phyloP scores from a whole-genome alignment of 1,140 invertebrate genomes.

The Drosophila rufa region DNA sequence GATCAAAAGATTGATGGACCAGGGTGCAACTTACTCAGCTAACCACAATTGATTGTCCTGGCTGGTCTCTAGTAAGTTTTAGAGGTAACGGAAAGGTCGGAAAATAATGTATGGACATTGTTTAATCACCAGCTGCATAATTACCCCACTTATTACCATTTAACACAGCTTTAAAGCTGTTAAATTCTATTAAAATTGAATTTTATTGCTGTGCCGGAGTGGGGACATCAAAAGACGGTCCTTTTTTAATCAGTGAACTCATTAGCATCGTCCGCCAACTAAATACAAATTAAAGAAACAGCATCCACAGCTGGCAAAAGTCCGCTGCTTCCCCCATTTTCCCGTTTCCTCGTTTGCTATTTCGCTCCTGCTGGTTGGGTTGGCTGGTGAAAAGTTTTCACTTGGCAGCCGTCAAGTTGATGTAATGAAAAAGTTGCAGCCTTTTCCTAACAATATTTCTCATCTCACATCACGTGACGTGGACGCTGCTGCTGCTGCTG shows the following conservation, averaged over 20 bases:
- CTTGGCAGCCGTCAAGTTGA: conserved; percentile 71
- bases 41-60: conserved; percentile 33
- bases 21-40: conserved; percentile 18
- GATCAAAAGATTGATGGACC: conserved; percentile 50
- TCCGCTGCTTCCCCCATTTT: conserved; percentile 1
- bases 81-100: background rate
- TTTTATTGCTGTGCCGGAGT: conserved; percentile 1
- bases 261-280: conserved; percentile 59
- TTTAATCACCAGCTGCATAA: too few species aligned
- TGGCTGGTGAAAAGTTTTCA: conserved; percentile 55
- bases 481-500: conserved; percentile 30
- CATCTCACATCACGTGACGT: conserved; percentile 73
- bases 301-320: conserved; percentile 30
- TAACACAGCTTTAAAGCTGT: conserved; percentile 7
- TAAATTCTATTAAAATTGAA: background rate
- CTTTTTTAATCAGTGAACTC: conserved; percentile 70
- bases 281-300: conserved; percentile 64
- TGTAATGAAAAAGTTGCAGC: conserved; percentile 75
- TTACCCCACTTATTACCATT: background rate
- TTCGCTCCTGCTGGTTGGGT: conserved; percentile 35
- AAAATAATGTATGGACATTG: background rate
- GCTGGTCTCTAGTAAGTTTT: background rate
- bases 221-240: conserved; percentile 32
- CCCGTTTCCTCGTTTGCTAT: background rate
- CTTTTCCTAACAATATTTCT: conserved; percentile 66